Evolutionary conservation across 2,797 vertebrate species (phyloP).

Genomic region (Bufotes viridis): DNA sequence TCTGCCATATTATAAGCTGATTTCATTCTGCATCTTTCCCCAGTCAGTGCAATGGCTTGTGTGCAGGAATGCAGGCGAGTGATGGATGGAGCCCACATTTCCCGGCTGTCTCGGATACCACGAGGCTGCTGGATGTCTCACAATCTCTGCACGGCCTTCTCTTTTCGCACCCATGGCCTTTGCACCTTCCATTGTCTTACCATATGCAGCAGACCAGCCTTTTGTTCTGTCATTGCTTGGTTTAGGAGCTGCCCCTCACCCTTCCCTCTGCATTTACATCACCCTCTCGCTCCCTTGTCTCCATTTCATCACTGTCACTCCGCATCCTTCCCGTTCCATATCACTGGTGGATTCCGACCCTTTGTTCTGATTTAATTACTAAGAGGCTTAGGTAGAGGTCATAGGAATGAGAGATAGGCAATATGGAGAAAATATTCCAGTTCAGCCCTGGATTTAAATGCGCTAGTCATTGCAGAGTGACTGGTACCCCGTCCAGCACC

Average conservation of each 20-base stretch:
- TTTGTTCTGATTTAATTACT: background rate
- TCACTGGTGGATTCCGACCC: background rate
- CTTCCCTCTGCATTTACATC: conserved; percentile 2
- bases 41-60: conserved; percentile 8
- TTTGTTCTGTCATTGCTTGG: background rate
- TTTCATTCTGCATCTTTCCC: conserved; percentile 38
- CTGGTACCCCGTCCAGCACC: no score
- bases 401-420: background rate
- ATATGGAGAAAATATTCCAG: background rate
- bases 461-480: no score
- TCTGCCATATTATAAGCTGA: conserved; percentile 56
- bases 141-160: background rate
- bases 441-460: background rate
- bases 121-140: no score
- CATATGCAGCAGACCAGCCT: background rate
- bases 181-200: background rate
- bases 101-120: background rate
- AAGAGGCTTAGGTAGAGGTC: background rate
- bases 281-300: conserved; percentile 2
- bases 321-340: background rate
- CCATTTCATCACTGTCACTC: conserved; percentile 9
- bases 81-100: background rate
- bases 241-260: conserved; percentile 20
- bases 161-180: background rate
- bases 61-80: conserved; percentile 43